Base-by-base conservation (phyloP, 2,888 invertebrate genomes). In the Harpagoxenus sublaevis region DNA sequence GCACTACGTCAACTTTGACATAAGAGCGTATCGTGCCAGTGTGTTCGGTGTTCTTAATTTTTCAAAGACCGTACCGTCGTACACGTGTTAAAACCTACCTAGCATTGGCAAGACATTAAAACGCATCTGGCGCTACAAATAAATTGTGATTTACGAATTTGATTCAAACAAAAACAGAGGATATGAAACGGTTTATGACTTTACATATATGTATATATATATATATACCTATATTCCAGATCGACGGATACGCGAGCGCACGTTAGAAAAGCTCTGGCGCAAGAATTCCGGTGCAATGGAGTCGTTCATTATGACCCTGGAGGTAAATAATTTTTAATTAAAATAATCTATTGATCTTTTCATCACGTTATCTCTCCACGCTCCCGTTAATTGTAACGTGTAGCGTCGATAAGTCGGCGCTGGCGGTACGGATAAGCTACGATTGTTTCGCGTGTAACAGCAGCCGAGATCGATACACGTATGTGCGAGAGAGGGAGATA, bases 261-360 rank as follows among this genome's bases (percentile, higher is more conserved):
- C 96, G 23, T 91, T 96, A 93, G 96, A 96, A 70, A 96, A 96
- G 92, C 90, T 97, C 89, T 96, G 96, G 96, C 96, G 95, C 93
- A 96, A 96, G 90, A 96, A 96, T 90, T 95, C 96, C 10, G 96
- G 96, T 42, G 95, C 96, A 42, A 93, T 96, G 82, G 96, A 96
- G 91, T 96, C 96, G 94, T 94, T 96, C 66, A 93, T 96, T 63
- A 93, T 95, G 57, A 95, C 96, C 89, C 94, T 96, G 91, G 96
- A 96, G 95, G 96, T 96, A 89, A 90, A 88, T 86, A 60, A 28
- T 23, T 60, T 57, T 84, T 75, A 62, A 81, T 84, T 63, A 53
- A 70, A 74, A 5, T 81, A 62, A 71, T 23, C 10, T 5, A 35
- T 57, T 28, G 8, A 2, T 60, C 71, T 35, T 8, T 35, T 8